Evolutionary conservation across 2,113 vertebrate genomes (phyloP).

Genomic region (Melanocharis versteri): DNA sequence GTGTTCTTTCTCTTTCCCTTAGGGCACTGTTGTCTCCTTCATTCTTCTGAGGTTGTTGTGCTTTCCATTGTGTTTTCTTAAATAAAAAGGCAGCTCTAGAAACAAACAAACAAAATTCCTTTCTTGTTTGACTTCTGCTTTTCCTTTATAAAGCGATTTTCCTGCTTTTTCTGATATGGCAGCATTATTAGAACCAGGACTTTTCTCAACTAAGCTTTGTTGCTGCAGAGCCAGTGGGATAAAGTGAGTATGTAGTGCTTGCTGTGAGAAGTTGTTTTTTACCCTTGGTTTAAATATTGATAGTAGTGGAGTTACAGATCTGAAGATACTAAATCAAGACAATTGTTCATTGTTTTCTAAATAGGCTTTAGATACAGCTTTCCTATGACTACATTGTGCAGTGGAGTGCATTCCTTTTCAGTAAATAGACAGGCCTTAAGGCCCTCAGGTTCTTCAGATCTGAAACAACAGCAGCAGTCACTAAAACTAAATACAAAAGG

Average conservation of each 20-base stretch:
- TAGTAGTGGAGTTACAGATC: background rate
- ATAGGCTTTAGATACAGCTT: background rate
- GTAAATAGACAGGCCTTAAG: background rate
- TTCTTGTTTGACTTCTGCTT: constrained; percentile 22
- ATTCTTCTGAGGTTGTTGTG: constrained; percentile 22
- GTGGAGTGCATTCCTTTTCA: background rate
- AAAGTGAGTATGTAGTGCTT: background rate
- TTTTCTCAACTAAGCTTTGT: background rate
- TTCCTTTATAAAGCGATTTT: background rate
- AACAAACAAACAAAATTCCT: constrained; percentile 60
- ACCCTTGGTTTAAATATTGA: background rate
- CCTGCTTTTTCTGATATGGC: background rate
- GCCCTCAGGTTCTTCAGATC: background rate
- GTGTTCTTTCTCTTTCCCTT: constrained; percentile 7
- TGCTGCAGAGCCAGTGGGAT: background rate
- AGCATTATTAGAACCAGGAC: background rate
- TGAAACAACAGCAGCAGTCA: background rate
- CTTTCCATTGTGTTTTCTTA: constrained; percentile 52
- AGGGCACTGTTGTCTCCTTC: constrained; percentile 15
- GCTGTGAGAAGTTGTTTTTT: background rate
- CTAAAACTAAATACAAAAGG: background rate
- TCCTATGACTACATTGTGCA: background rate
- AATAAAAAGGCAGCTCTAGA: constrained; percentile 15
- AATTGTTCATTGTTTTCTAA: background rate
- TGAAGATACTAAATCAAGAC: background rate